Evolutionary conservation across 2,888 invertebrate genomes (phyloP), one percentile per base, ranked within the genome.

Genomic region (Frankliniella fusca): DNA sequence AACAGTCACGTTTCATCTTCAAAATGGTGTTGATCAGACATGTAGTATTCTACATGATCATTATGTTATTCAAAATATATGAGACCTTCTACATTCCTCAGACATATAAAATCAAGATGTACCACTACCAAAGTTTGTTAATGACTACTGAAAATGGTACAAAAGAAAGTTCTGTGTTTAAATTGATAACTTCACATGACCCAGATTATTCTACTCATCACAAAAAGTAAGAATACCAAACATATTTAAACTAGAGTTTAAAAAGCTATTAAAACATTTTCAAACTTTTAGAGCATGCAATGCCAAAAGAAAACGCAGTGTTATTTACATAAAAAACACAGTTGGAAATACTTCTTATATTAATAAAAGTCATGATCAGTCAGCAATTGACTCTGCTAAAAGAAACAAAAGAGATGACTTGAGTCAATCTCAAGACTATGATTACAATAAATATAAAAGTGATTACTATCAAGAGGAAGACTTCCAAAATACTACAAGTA

Each of bases 51-150:
- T 38, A 38, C 38, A 38, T 38, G 5, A 38, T 38, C 5, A 38
- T 38, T 3, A 38, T 38, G 38, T 38, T 38, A 38, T 38, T 38
- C 38, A 38, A 38, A 38, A 38, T 38, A 38, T 38, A 38, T 38
- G 38, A 38, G 38, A 38, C n/a, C 48, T 82, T 27, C n/a, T 80
- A 82, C 20, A 48, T 80, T 80, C 61, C 79, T 23, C 70, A 76
- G 27, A 1, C 27, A 23, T 76, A 76, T 12, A 76, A 27, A 12
- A 27, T 76, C 27, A 27, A 38, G 50, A 49, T 81, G 50, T 81
- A 61, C 23, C 81, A 81, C 50, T 54, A 27, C 23, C 50, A 23
- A 27, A 27, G 27, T 10, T 27, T 76, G 70, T 27, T 9, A n/a
- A 81, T 50, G n/a, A 28, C 81, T 54, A 27, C 20, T 61, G 18